These are phyloP conservation scores for Leptodactylus fuscus DNA, from an alignment of 2,113 vertebrate species.

Conservation along the genomic window DNA sequence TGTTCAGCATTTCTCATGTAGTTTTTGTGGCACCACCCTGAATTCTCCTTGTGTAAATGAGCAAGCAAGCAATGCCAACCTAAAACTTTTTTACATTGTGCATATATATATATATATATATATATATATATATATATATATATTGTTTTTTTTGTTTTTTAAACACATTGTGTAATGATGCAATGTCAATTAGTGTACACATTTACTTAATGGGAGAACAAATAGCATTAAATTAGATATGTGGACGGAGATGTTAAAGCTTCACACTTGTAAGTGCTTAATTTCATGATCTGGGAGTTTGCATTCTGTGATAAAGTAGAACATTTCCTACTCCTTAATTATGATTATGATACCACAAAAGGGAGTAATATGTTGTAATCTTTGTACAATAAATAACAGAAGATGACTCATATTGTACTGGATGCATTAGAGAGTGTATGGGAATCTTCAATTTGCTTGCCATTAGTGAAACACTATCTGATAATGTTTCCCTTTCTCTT, in stretches of 20 bases:
- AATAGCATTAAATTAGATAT: not conserved
- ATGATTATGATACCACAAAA: slow-evolving; percentile 22
- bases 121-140: slow-evolving; percentile 2
- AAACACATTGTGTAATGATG: not conserved
- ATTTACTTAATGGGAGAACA: not conserved
- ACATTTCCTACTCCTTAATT: slow-evolving; percentile 40
- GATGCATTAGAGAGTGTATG: not conserved
- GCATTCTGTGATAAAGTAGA: not conserved
- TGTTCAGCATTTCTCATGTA: too few species aligned
- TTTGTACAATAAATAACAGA: slow-evolving; percentile 40
- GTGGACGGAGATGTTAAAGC: not conserved
- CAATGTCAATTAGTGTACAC: not conserved
- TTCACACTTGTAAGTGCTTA: not conserved
- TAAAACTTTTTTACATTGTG: too few species aligned
- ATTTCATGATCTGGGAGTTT: slow-evolving; percentile 18
- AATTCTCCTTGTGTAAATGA: too few species aligned
- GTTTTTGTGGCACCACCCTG: too few species aligned
- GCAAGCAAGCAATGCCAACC: too few species aligned
- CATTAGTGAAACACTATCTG: slow-evolving; percentile 48
- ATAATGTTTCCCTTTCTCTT: slow-evolving; percentile 37
- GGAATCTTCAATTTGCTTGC: slow-evolving; percentile 22
- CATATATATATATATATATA: not conserved
- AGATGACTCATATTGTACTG: slow-evolving; percentile 12
- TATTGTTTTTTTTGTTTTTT: not conserved
- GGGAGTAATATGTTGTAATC: slow-evolving; percentile 37